These are phyloP conservation scores for Heloderma charlesbogerti DNA, from an alignment of 2,113 vertebrate species.

Conservation along the genomic window DNA sequence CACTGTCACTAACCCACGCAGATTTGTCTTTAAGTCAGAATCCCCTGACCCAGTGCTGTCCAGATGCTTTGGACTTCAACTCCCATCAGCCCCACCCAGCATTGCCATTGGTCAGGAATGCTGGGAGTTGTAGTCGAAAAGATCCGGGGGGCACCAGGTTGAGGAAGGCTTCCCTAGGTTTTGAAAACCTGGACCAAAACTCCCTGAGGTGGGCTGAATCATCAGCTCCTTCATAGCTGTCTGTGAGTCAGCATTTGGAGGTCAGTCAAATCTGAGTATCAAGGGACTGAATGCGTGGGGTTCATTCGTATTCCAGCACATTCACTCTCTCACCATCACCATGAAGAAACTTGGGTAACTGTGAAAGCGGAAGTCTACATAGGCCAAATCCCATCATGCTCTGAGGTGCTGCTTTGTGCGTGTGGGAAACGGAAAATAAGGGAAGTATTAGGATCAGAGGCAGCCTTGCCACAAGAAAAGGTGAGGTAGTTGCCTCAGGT, in stretches of 20 bases:
- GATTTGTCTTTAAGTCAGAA: too few relatives aligned
- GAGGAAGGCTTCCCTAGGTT: background rate
- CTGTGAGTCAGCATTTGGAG: conserved; percentile 1
- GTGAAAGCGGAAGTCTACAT: background rate
- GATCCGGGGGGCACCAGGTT: background rate
- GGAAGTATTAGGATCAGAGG: background rate
- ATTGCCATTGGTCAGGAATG: too few relatives aligned
- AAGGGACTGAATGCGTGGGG: background rate
- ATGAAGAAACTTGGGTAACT: background rate
- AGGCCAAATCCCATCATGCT: background rate
- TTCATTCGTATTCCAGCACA: background rate
- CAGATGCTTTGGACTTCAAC: too few relatives aligned
- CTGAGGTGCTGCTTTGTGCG: background rate
- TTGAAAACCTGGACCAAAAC: background rate
- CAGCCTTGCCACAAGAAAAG: background rate
- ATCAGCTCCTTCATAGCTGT: background rate
- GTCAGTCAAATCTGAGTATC: background rate
- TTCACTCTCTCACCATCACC: background rate
- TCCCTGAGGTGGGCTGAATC: background rate
- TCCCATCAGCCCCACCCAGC: too few relatives aligned
- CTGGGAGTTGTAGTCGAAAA: background rate
- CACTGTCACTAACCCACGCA: too few relatives aligned
- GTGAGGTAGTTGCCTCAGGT: background rate
- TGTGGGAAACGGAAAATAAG: background rate
- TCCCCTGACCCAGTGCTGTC: too few relatives aligned